Conservation (phyloP, 2,888 invertebrate species). For the Myathropa florea region DNA sequence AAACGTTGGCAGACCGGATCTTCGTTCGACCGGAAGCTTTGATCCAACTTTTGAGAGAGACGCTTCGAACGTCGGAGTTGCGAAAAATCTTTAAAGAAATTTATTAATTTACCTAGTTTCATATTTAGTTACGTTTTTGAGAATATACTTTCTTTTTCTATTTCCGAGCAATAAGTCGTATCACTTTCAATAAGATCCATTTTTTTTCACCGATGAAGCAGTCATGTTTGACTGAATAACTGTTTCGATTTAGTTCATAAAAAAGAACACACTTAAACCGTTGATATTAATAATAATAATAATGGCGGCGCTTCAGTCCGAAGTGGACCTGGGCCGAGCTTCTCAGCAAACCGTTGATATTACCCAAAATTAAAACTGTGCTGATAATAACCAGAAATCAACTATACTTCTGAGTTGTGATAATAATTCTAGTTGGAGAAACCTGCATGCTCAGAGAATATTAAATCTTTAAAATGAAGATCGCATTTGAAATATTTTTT, state of each 20-base stretch:
- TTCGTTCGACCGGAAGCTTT: slow-evolving; percentile 30
- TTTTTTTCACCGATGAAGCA: background rate
- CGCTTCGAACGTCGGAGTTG: slow-evolving; percentile 49
- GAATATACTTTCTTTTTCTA: slow-evolving; percentile 38
- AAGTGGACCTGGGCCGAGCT: too few species aligned
- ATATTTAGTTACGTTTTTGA: background rate
- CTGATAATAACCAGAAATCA: too few species aligned
- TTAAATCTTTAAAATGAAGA: too few species aligned
- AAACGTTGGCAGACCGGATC: slow-evolving; percentile 22
- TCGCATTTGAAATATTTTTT: too few species aligned
- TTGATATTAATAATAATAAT: too few species aligned
- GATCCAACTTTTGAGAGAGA: slow-evolving; percentile 15
- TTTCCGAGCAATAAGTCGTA: slow-evolving; percentile 55
- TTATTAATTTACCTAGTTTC: background rate
- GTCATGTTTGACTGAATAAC: background rate
- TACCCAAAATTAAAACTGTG: too few species aligned
- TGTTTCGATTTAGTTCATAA: background rate
- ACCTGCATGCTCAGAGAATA: too few species aligned
- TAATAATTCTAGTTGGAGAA: too few species aligned
- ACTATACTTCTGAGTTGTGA: too few species aligned
- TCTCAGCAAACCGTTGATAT: too few species aligned
- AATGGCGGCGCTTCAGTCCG: too few species aligned
- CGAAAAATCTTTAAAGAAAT: slow-evolving; percentile 2
- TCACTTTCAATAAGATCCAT: slow-evolving; percentile 53
- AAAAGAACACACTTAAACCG: background rate